phyloP scores from a whole-genome alignment of 1,140 invertebrate genomes.

The Lucilia sericata region DNA sequence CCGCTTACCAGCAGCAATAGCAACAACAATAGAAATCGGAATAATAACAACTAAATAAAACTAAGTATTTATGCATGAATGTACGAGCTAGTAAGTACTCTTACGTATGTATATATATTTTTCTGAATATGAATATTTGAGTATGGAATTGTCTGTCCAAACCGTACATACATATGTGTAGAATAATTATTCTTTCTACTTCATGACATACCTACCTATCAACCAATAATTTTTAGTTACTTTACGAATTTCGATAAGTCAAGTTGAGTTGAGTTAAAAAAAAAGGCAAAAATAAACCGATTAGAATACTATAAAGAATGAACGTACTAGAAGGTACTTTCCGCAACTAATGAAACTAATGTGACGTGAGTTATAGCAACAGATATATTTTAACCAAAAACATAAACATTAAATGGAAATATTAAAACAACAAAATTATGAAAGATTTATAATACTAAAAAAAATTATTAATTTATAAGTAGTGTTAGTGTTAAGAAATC shows the following conservation, averaged over 20 bases:
- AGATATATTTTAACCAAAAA: neutral
- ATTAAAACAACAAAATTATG: too few relatives aligned
- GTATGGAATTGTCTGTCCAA: neutral
- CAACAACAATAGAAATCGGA: slow-evolving; percentile 37
- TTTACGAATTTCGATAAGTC: slow-evolving; percentile 66
- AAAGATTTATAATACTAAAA: too few relatives aligned
- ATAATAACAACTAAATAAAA: slow-evolving; percentile 49
- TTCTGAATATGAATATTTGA: neutral
- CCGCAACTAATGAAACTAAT: slow-evolving; percentile 1
- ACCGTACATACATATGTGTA: neutral
- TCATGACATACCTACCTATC: slow-evolving; percentile 8
- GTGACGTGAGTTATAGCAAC: slow-evolving; percentile 18
- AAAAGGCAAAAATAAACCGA: slow-evolving; percentile 2
- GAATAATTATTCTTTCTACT: slow-evolving; percentile 12
- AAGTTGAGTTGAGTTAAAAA: slow-evolving; percentile 53
- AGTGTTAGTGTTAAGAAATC: neutral
- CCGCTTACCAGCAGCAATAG: neutral
- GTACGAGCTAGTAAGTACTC: neutral
- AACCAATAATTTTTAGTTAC: slow-evolving; percentile 60
- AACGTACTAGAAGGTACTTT: slow-evolving; percentile 7
- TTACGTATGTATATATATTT: neutral
- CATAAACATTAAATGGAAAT: neutral
- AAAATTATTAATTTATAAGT: too few relatives aligned
- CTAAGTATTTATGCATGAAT: slow-evolving; percentile 12
- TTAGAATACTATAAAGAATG: neutral